Evolutionary conservation across 2,888 invertebrate genomes (phyloP), one percentile per base, ranked within the genome.

Genomic region (Lepidonotus clava): DNA sequence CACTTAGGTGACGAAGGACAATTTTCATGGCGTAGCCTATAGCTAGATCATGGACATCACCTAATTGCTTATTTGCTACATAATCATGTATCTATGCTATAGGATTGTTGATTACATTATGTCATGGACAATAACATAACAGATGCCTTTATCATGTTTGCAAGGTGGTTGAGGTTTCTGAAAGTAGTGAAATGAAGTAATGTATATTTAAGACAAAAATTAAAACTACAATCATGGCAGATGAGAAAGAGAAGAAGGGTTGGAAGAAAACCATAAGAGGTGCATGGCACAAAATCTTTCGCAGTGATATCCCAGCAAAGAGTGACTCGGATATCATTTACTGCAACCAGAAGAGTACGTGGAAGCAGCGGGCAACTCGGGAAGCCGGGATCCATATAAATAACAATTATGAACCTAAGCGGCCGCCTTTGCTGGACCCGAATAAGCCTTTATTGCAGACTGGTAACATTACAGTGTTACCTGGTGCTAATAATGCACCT

Each of bases 281-380:
- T 1, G 76, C 76, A 4, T 36, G 21, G 1, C 14, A 76, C 18
- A 76, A 76, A 24, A 34, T 76, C 6, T 76, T 76, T 18, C 38
- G 40, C 36, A 76, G 76, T 76, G 76, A 76, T 21, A 76, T 76
- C 21, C 76, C 76, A 2, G 21, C 38, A 36, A 40, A 36, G 76
- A 34, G 76, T 18, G 76, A n/a, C 1, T 40, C 38, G 6, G 38
- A 76, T 6, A 76, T 76, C 40, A 76, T 76, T 5, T 76, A 76
- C 76, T 36, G 38, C 6, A 38, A 28, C n/a, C 76, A 28, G 32
- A 76, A 76, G 40, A 76, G 76, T 24, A 76, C 76, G 8, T 24
- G 21, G 76, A 76, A 76, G 38, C 2, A 1, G 14, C 1, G 76
- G 38, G 76, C 76, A 1, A 34, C 18, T n/a, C 36, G 4, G 18